These are phyloP conservation scores for Zenarchopterus dispar DNA, from an alignment of 2,797 vertebrate species.

Conservation along the genomic window DNA sequence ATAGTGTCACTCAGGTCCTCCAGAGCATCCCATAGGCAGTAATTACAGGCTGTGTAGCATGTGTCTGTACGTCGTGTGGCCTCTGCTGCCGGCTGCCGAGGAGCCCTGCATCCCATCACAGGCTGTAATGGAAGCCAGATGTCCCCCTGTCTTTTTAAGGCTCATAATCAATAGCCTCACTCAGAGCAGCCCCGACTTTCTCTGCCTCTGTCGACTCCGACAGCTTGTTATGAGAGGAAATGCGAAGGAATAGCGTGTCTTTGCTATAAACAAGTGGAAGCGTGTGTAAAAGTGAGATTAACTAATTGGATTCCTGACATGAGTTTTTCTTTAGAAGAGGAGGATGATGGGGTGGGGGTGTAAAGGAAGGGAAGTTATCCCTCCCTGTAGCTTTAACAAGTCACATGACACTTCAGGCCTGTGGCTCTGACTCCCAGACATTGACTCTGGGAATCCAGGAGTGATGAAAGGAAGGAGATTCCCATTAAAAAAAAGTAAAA, in stretches of 20 bases:
- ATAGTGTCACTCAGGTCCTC: slow-evolving; percentile 79
- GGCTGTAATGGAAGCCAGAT: slow-evolving; percentile 91
- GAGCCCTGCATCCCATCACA: slow-evolving; percentile 78
- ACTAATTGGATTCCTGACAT: slow-evolving; percentile 77
- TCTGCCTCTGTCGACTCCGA: slow-evolving; percentile 68
- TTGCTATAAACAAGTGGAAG: slow-evolving; percentile 68
- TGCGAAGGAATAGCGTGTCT: slow-evolving; percentile 80
- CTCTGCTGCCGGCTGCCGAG: slow-evolving; percentile 78
- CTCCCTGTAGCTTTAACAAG: slow-evolving; percentile 68
- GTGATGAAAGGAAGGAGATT: slow-evolving; percentile 66
- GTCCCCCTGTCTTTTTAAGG: slow-evolving; percentile 84
- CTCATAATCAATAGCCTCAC: slow-evolving; percentile 88
- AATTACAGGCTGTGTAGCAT: slow-evolving; percentile 90
- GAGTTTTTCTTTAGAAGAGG: slow-evolving; percentile 58
- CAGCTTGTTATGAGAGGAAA: slow-evolving; percentile 88
- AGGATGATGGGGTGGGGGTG: slow-evolving; percentile 23
- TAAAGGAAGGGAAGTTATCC: slow-evolving; percentile 58
- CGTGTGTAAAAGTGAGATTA: slow-evolving; percentile 84
- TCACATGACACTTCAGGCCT: slow-evolving; percentile 68
- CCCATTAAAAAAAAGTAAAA: slow-evolving; percentile 53
- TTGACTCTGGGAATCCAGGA: slow-evolving; percentile 50
- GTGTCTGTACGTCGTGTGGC: slow-evolving; percentile 84
- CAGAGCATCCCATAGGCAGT: slow-evolving; percentile 78
- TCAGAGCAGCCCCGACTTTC: slow-evolving; percentile 60
- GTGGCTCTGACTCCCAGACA: slow-evolving; percentile 51